These are phyloP conservation scores for Dromiciops gliroides DNA, from an alignment of 2,113 vertebrate species.

Conservation along the genomic window DNA sequence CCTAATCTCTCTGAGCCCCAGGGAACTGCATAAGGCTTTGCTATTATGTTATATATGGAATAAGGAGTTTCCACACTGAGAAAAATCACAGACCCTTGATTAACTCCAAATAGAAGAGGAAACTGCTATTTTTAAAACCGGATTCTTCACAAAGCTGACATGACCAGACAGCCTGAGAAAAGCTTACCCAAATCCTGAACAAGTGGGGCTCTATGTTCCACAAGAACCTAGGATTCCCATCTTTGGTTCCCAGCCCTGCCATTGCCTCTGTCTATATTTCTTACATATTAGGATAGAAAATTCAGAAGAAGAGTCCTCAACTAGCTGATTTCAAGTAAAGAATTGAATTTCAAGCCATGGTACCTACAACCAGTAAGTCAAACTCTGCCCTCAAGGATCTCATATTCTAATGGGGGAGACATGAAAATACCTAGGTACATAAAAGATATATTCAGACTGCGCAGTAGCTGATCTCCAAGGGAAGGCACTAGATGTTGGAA, in stretches of 20 bases:
- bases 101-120: neutral
- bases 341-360: neutral
- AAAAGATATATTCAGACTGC: neutral
- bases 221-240: constrained; percentile 26
- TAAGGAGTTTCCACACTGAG: neutral
- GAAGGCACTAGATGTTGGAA: neutral
- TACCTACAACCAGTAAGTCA: neutral
- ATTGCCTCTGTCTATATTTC: constrained; percentile 37
- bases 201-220: constrained; percentile 52
- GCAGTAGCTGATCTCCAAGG: neutral
- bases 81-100: neutral
- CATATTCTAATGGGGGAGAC: neutral
- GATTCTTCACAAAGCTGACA: neutral
- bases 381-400: neutral
- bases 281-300: neutral
- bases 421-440: neutral
- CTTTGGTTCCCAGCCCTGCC: neutral
- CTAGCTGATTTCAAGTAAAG: neutral
- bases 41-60: neutral
- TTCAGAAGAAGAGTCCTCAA: neutral
- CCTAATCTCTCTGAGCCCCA: neutral
- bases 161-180: constrained; percentile 55
- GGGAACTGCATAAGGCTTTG: neutral
- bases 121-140: neutral
- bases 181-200: neutral